phyloP scores from a whole-genome alignment of 2,797 vertebrate genomes.

The Pipistrellus pygmaeus region DNA sequence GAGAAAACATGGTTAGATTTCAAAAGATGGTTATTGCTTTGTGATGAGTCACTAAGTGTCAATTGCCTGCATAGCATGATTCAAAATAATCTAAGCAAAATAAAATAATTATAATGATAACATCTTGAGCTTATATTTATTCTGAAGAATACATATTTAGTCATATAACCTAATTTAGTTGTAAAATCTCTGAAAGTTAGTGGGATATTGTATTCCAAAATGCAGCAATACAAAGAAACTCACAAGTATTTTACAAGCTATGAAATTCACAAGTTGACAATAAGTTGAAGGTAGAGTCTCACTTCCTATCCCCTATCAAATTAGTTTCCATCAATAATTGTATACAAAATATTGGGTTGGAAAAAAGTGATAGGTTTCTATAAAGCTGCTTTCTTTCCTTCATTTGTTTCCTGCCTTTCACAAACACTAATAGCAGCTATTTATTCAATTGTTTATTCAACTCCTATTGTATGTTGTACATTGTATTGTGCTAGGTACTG shows the following conservation, averaged over 20 bases:
- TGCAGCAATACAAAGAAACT: not conserved
- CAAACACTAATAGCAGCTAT: not conserved
- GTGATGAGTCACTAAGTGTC: not conserved
- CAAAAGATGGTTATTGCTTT: slow-evolving; percentile 46
- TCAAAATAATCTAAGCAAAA: slow-evolving; percentile 6
- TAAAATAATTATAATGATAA: not conserved
- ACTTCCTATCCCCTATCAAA: not conserved
- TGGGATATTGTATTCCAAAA: not conserved
- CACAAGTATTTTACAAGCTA: too few species aligned
- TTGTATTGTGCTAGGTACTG: not conserved
- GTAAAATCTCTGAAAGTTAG: not conserved
- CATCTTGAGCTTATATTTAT: slow-evolving; percentile 14
- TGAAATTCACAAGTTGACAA: not conserved
- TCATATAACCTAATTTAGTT: not conserved
- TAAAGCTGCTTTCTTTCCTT: not conserved
- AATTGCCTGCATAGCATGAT: not conserved
- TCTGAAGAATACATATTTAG: not conserved
- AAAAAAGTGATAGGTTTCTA: not conserved
- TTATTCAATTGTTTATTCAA: not conserved
- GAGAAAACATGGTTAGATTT: slow-evolving; percentile 53
- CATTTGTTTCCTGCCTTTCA: not conserved
- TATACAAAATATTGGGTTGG: not conserved
- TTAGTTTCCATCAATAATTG: not conserved
- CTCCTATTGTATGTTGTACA: too few species aligned
- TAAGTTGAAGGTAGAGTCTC: not conserved